Evolutionary conservation across 2,888 invertebrate genomes (phyloP).

Genomic region (Netelia melanura): DNA sequence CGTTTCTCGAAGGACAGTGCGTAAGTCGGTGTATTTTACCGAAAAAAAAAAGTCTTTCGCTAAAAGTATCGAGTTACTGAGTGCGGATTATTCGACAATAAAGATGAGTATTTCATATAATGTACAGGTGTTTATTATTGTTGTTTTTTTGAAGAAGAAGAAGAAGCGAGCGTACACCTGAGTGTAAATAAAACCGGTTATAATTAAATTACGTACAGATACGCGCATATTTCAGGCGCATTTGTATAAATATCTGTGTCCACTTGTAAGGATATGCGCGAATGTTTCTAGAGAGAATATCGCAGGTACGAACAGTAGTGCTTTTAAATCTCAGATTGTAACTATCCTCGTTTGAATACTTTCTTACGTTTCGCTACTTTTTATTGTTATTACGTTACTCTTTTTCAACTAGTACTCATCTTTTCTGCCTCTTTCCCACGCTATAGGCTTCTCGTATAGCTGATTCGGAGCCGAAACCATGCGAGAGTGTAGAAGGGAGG

Average conservation of each 20-base stretch:
- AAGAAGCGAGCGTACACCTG: constrained; percentile 4
- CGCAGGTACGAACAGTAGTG: constrained; percentile 27
- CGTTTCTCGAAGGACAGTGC: background rate
- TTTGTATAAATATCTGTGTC: constrained; percentile 2
- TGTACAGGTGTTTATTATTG: constrained; percentile 48
- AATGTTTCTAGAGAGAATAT: background rate
- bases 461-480: constrained; percentile 23
- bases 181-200: constrained; percentile 48
- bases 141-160: constrained; percentile 10
- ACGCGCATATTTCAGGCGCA: constrained; percentile 6
- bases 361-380: constrained; percentile 25
- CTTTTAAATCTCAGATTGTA: constrained; percentile 6
- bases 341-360: background rate
- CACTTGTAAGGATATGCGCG: constrained; percentile 1
- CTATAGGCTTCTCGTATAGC: constrained; percentile 51
- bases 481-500: background rate
- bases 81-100: constrained; percentile 37
- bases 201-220: constrained; percentile 31
- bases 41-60: constrained; percentile 1
- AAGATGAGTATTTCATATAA: constrained; percentile 54
- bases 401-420: constrained; percentile 34
- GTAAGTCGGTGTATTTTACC: background rate
- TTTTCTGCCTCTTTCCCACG: constrained; percentile 74
- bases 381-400: background rate
- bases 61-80: constrained; percentile 28